A percentile compares a stretch with the other conserved stretches of the same genome.
These are phyloP conservation scores for Horisme vitalbata DNA, from an alignment of 2,888 invertebrate species.

Conservation along the genomic window DNA sequence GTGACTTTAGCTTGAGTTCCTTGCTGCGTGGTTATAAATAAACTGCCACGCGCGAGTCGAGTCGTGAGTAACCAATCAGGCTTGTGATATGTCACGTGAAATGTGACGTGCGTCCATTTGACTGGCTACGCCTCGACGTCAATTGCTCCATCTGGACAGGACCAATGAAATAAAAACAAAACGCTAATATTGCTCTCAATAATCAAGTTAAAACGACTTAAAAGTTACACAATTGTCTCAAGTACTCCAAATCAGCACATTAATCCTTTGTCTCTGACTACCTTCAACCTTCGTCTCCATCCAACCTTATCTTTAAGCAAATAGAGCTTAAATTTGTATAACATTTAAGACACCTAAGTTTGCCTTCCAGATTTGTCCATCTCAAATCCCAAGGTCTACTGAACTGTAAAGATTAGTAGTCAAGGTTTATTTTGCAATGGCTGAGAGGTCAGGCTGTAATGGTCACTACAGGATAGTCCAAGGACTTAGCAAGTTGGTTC, in stretches of 20 bases:
- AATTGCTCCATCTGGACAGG: too few species aligned
- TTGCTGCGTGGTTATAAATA: too few species aligned
- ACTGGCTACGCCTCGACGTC: too few species aligned
- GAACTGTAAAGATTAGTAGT: neutral
- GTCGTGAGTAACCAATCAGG: too few species aligned
- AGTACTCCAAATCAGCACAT: slow-evolving; percentile 27
- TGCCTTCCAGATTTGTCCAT: neutral
- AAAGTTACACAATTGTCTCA: slow-evolving; percentile 21
- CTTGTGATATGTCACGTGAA: too few species aligned
- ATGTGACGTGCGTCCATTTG: too few species aligned
- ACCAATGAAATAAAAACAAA: too few species aligned
- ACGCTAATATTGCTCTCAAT: slow-evolving; percentile 14
- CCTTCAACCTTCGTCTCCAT: neutral
- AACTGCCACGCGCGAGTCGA: too few species aligned
- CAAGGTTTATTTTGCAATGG: neutral
- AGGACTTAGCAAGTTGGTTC: slow-evolving; percentile 35
- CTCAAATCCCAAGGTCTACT: neutral
- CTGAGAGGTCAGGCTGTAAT: neutral
- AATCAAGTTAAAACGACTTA: slow-evolving; percentile 14
- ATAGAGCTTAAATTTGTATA: slow-evolving; percentile 3
- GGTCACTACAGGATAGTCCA: slow-evolving; percentile 15
- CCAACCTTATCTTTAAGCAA: neutral
- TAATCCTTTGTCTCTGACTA: slow-evolving; percentile 13
- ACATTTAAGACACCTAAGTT: neutral
- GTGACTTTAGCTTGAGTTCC: too few species aligned